Evolutionary conservation across 2,797 vertebrate species (phyloP), one percentile per base, ranked within the genome.

Genomic region (Cossypha polioptera): DNA sequence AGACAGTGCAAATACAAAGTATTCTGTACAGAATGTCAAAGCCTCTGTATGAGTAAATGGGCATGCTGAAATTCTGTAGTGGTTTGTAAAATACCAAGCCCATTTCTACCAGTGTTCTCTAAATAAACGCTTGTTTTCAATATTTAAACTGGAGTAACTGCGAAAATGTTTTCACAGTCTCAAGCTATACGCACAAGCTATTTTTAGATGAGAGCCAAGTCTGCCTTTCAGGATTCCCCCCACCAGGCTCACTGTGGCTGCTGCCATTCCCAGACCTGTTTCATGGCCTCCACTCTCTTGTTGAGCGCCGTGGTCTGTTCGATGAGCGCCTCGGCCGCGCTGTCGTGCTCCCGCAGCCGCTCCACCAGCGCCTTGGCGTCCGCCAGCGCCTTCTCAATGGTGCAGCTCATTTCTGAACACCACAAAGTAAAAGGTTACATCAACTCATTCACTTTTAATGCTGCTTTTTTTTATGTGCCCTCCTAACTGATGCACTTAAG

Each of bases 271-370:
- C 51, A 15, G 63, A 99, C 99, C 99, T 99, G 99, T 91, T 99
- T 99, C 99, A 99, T 99, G 29, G 99, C 99, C 57, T 99, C 99
- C 36, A 99, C 99, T 36, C 98, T 97, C 96, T 99, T 99, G 97
- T 98, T 99, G 61, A 99, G 99, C 9, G 98, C 98, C 1, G 99
- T 99, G 13, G 99, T 99, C 97, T 99, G 99, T 80, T 99, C 99
- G 12, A 99, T 99, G 35, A 99, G 98, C 75, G 99, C 98, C 95
- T 99, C 99, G 1, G 99, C 99, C 1, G 99, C 99, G 2, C 98
- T 99, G 90, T 99, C 99, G n/a, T 99, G 99, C 74, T 99, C 99
- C 78, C 99, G 95, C 33, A 99, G 97, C 80, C 99, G 98, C 92
- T 99, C 99, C 84, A 99, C 99, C 95, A 99, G 97, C 0, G 99